Evolutionary conservation across 1,140 invertebrate genomes (phyloP).

Genomic region (Alviniconcha marisindica): DNA sequence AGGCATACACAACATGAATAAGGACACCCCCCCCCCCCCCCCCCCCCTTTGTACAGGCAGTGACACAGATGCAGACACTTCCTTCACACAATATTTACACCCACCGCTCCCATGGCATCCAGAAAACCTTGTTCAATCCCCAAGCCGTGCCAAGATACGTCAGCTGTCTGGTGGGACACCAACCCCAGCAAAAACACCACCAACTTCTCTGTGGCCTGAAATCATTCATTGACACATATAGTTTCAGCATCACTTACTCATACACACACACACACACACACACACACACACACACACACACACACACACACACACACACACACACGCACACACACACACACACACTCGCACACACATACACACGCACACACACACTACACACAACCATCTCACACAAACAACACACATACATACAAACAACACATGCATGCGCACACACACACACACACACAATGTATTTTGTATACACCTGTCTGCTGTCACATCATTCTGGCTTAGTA

Average conservation of each 20-base stretch:
- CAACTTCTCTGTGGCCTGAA: slow-evolving; percentile 67
- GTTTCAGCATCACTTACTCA: neutral
- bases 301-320: neutral
- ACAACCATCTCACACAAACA: too few species aligned
- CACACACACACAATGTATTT: too few species aligned
- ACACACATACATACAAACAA: too few species aligned
- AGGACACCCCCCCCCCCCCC: too few species aligned
- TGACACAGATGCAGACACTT: neutral
- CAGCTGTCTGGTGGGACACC: slow-evolving; percentile 69
- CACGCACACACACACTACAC: neutral
- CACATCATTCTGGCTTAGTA: too few species aligned
- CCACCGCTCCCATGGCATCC: slow-evolving; percentile 68
- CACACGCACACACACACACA: neutral
- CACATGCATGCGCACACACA: too few species aligned
- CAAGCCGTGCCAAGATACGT: slow-evolving; percentile 70
- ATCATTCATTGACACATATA: neutral
- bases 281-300: neutral
- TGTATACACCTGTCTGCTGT: too few species aligned
- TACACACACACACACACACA: neutral
- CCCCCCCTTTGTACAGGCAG: neutral
- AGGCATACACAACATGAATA: neutral
- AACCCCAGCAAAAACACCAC: slow-evolving; percentile 69
- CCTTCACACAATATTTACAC: too few species aligned
- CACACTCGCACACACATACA: too few species aligned
- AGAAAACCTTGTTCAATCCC: slow-evolving; percentile 70